phyloP scores from a whole-genome alignment of 2,888 invertebrate genomes.

The Pseudococcus viburni region DNA sequence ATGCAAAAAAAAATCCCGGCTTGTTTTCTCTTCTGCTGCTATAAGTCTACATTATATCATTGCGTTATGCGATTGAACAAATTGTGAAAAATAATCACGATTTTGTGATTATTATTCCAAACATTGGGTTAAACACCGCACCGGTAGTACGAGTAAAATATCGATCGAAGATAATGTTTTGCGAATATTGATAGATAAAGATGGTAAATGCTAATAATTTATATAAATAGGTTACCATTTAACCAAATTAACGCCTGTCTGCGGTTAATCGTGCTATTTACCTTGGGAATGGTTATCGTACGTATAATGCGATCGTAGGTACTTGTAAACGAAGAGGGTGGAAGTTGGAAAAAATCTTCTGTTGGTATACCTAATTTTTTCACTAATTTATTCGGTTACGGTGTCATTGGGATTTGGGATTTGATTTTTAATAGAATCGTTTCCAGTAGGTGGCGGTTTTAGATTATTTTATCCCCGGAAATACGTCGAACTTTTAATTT shows the following conservation, averaged over 20 bases:
- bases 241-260: not conserved
- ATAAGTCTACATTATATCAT: not conserved
- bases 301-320: not conserved
- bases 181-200: not conserved
- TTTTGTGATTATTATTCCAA: conserved; percentile 41
- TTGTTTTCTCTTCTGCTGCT: not conserved
- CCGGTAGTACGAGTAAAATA: not conserved
- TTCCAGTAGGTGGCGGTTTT: conserved; percentile 6
- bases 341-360: not conserved
- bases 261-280: not conserved
- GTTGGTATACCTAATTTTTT: not conserved
- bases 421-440: not conserved
- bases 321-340: not conserved
- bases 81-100: conserved; percentile 24
- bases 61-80: not conserved
- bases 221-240: not conserved
- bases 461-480: not conserved
- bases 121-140: not conserved
- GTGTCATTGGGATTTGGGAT: conserved; percentile 30
- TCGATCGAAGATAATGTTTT: not conserved
- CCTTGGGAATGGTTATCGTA: not conserved
- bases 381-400: conserved; percentile 38
- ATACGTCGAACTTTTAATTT: conserved; percentile 18
- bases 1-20: not conserved
- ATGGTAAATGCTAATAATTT: conserved; percentile 1